A percentile compares a stretch with the other conserved stretches of the same genome.
These are phyloP conservation scores for Tiphia femorata DNA, from an alignment of 2,888 invertebrate genomes.

Conservation along the genomic window DNA sequence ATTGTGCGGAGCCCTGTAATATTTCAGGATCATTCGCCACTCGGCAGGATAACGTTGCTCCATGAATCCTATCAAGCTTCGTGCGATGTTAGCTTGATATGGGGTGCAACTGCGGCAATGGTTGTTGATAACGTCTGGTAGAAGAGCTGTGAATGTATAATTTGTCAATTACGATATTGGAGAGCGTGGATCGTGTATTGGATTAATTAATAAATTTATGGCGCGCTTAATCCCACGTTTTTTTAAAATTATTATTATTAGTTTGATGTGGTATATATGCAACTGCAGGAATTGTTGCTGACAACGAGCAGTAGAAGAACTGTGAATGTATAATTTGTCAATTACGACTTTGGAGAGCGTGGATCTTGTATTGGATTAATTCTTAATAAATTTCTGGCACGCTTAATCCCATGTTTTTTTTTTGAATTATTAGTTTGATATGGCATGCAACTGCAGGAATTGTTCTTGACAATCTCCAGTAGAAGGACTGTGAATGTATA, in stretches of 20 bases:
- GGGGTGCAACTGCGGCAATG: constrained; percentile 71
- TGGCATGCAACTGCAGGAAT: constrained; percentile 71
- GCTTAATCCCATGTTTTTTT: too few relatives aligned
- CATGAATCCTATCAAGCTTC: constrained; percentile 71
- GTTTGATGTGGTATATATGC: constrained; percentile 71
- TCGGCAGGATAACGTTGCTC: constrained; percentile 71
- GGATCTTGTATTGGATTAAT: neutral
- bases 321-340: too few relatives aligned
- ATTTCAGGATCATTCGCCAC: constrained; percentile 66
- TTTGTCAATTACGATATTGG: too few relatives aligned
- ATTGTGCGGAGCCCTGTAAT: constrained; percentile 1
- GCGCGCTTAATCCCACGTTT: too few relatives aligned
- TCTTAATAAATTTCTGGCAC: neutral
- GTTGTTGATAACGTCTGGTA: constrained; percentile 73
- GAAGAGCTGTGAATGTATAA: constrained; percentile 69
- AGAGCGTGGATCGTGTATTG: too few relatives aligned
- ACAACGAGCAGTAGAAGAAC: constrained; percentile 73
- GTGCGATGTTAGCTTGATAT: constrained; percentile 70
- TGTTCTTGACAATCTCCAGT: constrained; percentile 72
- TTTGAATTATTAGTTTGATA: constrained; percentile 71
- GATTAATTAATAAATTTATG: neutral
- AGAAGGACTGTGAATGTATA: constrained; percentile 70
- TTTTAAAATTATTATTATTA: too few relatives aligned
- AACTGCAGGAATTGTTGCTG: constrained; percentile 71
- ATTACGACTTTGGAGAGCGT: too few relatives aligned